A percentile compares a stretch with the other conserved stretches of the same genome.
These are phyloP conservation scores for Xiphophorus couchianus DNA, from an alignment of 2,113 vertebrate genomes.

Conservation along the genomic window DNA sequence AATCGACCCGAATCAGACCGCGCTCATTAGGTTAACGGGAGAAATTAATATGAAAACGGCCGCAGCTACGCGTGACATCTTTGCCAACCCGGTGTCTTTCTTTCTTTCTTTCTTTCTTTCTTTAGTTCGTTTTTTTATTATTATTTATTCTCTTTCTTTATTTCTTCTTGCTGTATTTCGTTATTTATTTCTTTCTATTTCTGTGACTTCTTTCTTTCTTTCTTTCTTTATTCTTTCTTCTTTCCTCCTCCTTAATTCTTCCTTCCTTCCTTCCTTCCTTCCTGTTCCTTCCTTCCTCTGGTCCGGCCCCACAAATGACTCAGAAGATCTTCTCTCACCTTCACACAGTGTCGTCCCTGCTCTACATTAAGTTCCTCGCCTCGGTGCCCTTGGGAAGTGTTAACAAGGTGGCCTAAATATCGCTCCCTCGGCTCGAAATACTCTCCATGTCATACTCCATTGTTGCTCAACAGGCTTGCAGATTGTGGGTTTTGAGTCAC, in stretches of 20 bases:
- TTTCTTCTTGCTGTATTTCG: too few relatives aligned
- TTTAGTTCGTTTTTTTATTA: too few relatives aligned
- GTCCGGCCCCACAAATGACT: constrained; percentile 15
- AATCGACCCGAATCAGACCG: constrained; percentile 18
- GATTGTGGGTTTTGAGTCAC: not conserved
- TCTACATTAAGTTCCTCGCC: constrained; percentile 31
- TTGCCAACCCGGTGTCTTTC: not conserved
- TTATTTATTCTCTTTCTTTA: too few relatives aligned
- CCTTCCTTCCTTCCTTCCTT: not conserved
- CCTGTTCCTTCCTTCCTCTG: not conserved
- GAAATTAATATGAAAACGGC: constrained; percentile 4
- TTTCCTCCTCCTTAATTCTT: too few relatives aligned
- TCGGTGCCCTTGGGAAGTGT: constrained; percentile 48
- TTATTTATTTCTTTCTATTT: too few relatives aligned
- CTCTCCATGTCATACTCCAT: constrained; percentile 27
- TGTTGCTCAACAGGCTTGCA: constrained; percentile 11
- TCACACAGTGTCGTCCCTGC: constrained; percentile 22
- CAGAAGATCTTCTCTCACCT: constrained; percentile 35
- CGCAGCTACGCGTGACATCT: not conserved
- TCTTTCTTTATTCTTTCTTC: too few relatives aligned
- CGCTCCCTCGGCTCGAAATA: constrained; percentile 33
- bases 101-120: not conserved
- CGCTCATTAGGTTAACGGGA: not conserved
- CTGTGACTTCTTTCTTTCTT: too few relatives aligned
- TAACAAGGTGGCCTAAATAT: constrained; percentile 57